These are phyloP conservation scores for Maccullochella peelii DNA, from an alignment of 2,113 vertebrate species.

Conservation along the genomic window DNA sequence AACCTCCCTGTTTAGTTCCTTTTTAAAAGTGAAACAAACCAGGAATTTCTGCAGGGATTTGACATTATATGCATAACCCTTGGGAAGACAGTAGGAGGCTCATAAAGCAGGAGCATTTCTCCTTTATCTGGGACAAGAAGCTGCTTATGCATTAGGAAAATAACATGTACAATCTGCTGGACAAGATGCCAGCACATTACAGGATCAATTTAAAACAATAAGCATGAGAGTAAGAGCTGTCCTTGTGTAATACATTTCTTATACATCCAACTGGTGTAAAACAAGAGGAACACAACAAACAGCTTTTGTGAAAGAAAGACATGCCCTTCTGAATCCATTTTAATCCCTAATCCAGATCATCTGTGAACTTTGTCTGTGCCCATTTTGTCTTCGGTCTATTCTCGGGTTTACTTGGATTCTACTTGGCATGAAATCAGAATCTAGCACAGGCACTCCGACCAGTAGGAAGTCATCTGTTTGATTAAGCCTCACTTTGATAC, in stretches of 20 bases:
- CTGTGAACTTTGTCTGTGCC: constrained; percentile 39
- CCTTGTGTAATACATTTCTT: background rate
- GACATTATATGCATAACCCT: background rate
- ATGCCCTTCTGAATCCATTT: constrained; percentile 16
- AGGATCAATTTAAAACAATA: constrained; percentile 1
- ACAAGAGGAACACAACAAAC: constrained; percentile 15
- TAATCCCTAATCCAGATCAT: constrained; percentile 42
- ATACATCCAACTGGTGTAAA: background rate
- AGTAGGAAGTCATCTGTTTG: background rate
- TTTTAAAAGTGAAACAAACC: background rate
- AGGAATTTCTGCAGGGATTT: background rate
- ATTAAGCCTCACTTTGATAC: constrained; percentile 13
- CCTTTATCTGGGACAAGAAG: constrained; percentile 11
- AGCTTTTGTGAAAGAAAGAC: constrained; percentile 23
- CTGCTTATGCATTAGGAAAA: background rate
- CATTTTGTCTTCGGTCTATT: background rate
- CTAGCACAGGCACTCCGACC: constrained; percentile 1
- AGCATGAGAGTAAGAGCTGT: constrained; percentile 1
- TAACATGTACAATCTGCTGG: background rate
- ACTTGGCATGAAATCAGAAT: constrained; percentile 18
- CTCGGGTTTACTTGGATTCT: constrained; percentile 33
- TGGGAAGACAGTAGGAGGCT: background rate
- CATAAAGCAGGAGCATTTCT: background rate
- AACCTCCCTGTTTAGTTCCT: background rate
- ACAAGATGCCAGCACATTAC: constrained; percentile 11